A percentile compares a stretch with the other conserved stretches of the same genome.
These are phyloP conservation scores for Thripadectes ignobilis DNA, from an alignment of 2,797 vertebrate species.

Conservation along the genomic window DNA sequence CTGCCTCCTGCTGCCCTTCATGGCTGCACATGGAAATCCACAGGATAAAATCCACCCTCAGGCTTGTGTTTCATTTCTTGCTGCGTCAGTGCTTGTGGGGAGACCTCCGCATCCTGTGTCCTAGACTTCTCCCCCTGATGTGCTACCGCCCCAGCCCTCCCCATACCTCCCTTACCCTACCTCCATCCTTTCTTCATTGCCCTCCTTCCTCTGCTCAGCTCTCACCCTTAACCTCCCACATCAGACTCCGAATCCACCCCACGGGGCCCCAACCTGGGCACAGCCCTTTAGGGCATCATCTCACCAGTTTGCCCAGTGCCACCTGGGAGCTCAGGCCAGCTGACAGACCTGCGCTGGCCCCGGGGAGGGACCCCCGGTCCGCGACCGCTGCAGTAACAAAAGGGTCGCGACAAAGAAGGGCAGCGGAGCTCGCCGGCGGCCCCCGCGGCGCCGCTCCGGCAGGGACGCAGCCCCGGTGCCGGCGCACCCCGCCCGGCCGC, in stretches of 20 bases:
- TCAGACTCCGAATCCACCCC: not conserved
- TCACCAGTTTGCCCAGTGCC: not conserved
- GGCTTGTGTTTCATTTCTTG: not conserved
- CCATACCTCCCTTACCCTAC: not conserved
- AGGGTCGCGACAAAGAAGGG: not conserved
- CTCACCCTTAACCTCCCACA: not conserved
- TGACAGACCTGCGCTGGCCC: not conserved
- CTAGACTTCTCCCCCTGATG: not conserved
- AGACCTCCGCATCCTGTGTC: not conserved
- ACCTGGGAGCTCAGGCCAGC: not conserved
- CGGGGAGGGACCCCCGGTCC: not conserved
- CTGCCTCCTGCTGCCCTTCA: not conserved
- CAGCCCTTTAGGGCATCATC: not conserved
- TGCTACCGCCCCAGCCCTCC: not conserved
- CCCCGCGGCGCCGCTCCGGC: no score
- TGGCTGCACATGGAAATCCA: not conserved
- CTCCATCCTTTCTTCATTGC: not conserved
- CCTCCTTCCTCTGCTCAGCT: not conserved
- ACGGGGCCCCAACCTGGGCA: not conserved
- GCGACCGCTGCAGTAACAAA: not conserved
- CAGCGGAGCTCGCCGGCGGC: not conserved
- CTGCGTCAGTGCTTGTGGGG: not conserved
- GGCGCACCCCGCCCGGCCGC: not conserved
- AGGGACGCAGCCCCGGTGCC: not conserved
- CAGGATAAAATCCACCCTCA: not conserved